Conservation (phyloP, 37 sponge, comb jelly and placozoan genomes). For the Tethya wilhelma region DNA sequence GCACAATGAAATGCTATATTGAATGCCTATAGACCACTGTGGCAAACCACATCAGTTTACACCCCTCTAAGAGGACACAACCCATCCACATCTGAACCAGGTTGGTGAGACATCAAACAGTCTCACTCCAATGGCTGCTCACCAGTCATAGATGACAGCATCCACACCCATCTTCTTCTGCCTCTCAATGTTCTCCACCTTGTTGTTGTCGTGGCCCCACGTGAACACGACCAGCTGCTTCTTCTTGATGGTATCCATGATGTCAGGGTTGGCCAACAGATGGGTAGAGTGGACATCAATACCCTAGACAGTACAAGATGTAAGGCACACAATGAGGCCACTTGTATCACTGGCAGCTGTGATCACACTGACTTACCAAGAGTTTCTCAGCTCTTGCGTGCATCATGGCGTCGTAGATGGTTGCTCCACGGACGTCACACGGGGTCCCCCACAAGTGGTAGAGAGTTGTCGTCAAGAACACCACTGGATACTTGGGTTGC, state of each 20-base stretch:
- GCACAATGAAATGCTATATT: neutral
- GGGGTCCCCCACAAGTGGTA: neutral
- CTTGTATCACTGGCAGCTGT: no score
- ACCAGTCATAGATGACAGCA: constrained; percentile 41
- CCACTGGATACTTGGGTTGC: constrained; percentile 38
- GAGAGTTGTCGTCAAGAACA: constrained; percentile 10
- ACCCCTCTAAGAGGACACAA: neutral
- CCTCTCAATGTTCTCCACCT: neutral
- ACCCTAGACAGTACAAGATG: neutral
- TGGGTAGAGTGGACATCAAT: neutral
- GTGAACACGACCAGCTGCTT: constrained; percentile 36
- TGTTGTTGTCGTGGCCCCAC: constrained; percentile 34
- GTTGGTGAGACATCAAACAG: neutral
- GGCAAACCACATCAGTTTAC: neutral
- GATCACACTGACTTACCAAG: constrained; percentile 20
- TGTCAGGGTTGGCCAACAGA: neutral
- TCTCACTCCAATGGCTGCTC: neutral
- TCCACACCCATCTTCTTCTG: constrained; percentile 39
- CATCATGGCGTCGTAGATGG: constrained; percentile 15
- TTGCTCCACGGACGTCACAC: neutral
- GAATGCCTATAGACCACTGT: neutral
- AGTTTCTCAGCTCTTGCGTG: constrained; percentile 31
- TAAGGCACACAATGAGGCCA: no score
- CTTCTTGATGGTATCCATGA: neutral
- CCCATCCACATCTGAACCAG: neutral